These are phyloP conservation scores for Upupa epops DNA, from an alignment of 2,113 vertebrate genomes.

Conservation along the genomic window DNA sequence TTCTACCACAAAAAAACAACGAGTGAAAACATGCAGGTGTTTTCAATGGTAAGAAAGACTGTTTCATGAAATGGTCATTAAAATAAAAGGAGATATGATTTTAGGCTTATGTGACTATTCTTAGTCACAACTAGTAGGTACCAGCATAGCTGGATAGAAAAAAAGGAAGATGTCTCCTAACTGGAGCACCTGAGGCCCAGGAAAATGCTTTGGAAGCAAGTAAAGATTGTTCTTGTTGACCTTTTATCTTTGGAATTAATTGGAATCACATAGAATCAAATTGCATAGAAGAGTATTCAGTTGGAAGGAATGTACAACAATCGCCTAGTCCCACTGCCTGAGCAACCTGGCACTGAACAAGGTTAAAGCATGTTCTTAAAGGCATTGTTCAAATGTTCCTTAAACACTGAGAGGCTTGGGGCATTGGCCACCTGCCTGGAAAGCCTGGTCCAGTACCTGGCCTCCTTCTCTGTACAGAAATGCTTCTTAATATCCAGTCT, in stretches of 20 bases:
- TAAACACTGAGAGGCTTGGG: background rate
- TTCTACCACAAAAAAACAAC: background rate
- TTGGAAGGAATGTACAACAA: background rate
- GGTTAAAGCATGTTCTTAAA: background rate
- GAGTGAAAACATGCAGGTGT: background rate
- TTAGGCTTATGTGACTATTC: background rate
- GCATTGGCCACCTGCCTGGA: background rate
- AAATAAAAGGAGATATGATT: background rate
- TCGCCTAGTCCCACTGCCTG: background rate
- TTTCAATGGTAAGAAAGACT: background rate
- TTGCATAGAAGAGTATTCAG: background rate
- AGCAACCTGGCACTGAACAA: background rate
- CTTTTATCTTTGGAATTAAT: background rate
- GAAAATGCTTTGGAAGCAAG: background rate
- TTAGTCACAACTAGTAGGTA: background rate
- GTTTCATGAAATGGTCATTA: background rate
- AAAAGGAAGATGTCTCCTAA: background rate
- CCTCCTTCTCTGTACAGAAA: background rate
- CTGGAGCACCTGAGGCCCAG: background rate
- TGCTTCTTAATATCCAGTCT: background rate
- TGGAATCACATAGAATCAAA: background rate
- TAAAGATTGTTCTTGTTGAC: background rate
- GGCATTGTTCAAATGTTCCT: background rate
- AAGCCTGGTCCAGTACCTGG: background rate
- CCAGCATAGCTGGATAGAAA: background rate